Base-by-base conservation (phyloP, 2,113 vertebrate species). In the Pomatorhinus ruficollis region DNA sequence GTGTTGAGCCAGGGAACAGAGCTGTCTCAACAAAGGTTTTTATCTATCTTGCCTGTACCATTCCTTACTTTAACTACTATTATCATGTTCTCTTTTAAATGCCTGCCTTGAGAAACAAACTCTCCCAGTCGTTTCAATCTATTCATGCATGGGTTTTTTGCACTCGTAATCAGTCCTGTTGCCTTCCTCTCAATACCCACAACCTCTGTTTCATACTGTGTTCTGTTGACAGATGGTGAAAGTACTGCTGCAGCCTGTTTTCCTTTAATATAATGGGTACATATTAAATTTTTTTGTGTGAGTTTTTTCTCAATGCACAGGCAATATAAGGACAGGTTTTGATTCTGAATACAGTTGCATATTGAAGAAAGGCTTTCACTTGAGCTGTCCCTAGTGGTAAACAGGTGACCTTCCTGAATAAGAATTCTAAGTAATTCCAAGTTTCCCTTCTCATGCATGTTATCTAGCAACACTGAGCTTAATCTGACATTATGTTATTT, bases 21-120 rank as follows among this genome's bases (percentile, higher is more conserved):
- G 25, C 28, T 93, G 49, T 94, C 82, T 87, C 85, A 83, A 83
- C 49, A 83, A 83, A 78, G 50, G 39, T 63, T 83, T 83, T 83
- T 63, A 57, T 54, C 68, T 86, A 44, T 68, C 52, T 95, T 92
- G 21, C 31, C 35, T 69, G 31, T 49, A 61, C 53, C 6, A 8
- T 70, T 88, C 39, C 54, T 80, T 86, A 39, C 50, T 70, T 95
- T 65, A 80, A 79, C 89, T 70, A 28, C 52, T 56, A 63, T 78
- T 65, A 89, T 56, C 27, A 3, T 40, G 15, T 24, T 78, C 44
- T 49, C 37, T 69, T 89, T 87, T 69, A 69, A 87, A 56, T 27
- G 18, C 60, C 91, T 89, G 35, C 35, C 83, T 77, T 70, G 52
- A 47, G 57, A 70, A 92, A 89, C 1, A 4, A 92, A 63, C 39